Percentiles rank a stretch among this genome's conserved stretches.
phyloP scores from a whole-genome alignment of 1,140 invertebrate genomes.

The Pseudomyrmex cubaensis region DNA sequence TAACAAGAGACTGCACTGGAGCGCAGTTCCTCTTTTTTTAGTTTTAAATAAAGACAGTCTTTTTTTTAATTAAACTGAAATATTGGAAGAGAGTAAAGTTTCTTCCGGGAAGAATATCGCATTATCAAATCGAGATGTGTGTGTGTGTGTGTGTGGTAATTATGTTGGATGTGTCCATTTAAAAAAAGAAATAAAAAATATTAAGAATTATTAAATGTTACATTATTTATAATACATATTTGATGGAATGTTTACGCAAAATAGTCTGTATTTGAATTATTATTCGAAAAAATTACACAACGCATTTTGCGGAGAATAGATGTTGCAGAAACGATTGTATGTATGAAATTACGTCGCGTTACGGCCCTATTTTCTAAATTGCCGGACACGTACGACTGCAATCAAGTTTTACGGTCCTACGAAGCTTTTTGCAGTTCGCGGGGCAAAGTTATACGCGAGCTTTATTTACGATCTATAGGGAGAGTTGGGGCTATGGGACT shows the following conservation, averaged over 20 bases:
- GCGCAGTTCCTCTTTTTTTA: neutral
- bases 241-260: too few relatives aligned
- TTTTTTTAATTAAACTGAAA: too few relatives aligned
- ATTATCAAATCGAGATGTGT: too few relatives aligned
- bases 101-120: too few relatives aligned
- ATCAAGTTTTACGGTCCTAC: neutral
- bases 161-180: neutral
- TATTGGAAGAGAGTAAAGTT: too few relatives aligned
- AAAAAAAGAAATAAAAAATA: neutral
- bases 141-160: too few relatives aligned
- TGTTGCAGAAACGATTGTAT: neutral
- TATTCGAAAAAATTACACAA: neutral
- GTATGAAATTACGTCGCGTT: neutral
- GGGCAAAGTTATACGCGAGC: neutral
- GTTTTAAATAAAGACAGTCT: neutral
- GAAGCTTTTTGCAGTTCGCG: slow-evolving; percentile 5
- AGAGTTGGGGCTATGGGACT: neutral
- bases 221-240: too few relatives aligned
- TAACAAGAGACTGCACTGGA: slow-evolving; percentile 3
- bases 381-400: neutral
- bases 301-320: neutral
- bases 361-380: neutral
- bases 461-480: slow-evolving; percentile 25
- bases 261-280: neutral
- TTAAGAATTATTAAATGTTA: neutral